phyloP scores from a whole-genome alignment of 2,888 invertebrate species.

The Listrodromus nycthemerus region DNA sequence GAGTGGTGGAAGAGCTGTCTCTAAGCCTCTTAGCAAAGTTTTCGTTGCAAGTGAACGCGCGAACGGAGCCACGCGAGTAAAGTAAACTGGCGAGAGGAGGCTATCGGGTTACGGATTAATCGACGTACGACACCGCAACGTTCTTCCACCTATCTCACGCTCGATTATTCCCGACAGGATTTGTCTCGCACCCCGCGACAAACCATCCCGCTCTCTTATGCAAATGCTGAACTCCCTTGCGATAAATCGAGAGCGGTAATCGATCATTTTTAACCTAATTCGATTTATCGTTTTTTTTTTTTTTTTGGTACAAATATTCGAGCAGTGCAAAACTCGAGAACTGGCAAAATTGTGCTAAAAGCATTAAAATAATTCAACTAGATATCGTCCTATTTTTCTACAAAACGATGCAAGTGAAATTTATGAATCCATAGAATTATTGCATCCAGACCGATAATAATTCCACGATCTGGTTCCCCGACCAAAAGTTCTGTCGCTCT shows the following conservation, averaged over 20 bases:
- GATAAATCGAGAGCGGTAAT: background rate
- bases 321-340: background rate
- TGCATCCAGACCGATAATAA: no score
- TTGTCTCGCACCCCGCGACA: constrained; percentile 45
- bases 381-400: no score
- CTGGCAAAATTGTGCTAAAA: background rate
- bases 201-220: background rate
- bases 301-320: background rate
- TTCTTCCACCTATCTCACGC: constrained; percentile 28
- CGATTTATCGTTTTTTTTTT: background rate
- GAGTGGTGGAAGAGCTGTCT: constrained; percentile 21
- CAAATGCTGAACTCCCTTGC: background rate
- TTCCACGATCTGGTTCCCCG: no score
- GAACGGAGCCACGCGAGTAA: constrained; percentile 54
- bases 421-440: no score
- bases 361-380: no score
- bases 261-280: background rate
- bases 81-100: constrained; percentile 55
- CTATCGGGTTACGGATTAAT: constrained; percentile 66
- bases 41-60: constrained; percentile 42
- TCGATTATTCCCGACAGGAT: constrained; percentile 56
- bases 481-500: no score
- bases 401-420: no score
- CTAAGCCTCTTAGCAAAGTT: constrained; percentile 65
- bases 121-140: constrained; percentile 54